A percentile compares a stretch with the other conserved stretches of the same genome.
Conservation (phyloP, 1,140 invertebrate species). For the Drosophila nasuta region DNA sequence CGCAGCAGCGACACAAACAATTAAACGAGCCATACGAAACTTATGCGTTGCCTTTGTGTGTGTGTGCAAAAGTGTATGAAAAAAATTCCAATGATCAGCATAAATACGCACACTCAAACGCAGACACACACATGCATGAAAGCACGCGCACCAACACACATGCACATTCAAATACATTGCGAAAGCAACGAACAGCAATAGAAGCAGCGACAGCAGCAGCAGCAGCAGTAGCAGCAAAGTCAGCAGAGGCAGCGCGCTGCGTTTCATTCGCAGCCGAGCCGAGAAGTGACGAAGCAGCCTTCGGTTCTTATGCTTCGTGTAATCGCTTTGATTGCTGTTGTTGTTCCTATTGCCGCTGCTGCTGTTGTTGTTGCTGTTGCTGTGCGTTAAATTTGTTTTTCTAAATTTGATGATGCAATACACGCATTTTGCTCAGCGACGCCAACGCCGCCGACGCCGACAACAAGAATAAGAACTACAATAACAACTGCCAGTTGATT, state of each 20-base stretch:
- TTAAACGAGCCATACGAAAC: constrained; percentile 50
- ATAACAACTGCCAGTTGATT: constrained; percentile 22
- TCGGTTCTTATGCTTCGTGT: constrained; percentile 57
- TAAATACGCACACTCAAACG: constrained; percentile 57
- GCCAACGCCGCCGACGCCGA: constrained; percentile 17
- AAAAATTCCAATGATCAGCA: constrained; percentile 80
- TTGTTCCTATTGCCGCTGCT: constrained; percentile 21
- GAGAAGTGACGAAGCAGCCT: constrained; percentile 18
- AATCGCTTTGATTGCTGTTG: constrained; percentile 27
- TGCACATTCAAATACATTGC: constrained; percentile 30
- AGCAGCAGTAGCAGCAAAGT: constrained; percentile 34
- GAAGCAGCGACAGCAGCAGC: constrained; percentile 26
- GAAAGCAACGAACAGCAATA: constrained; percentile 34
- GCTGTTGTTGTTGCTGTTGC: background rate
- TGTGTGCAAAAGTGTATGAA: constrained; percentile 68
- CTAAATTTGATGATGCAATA: constrained; percentile 82
- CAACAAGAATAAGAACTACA: constrained; percentile 29
- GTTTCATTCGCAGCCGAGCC: constrained; percentile 47
- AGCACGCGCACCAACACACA: constrained; percentile 33
- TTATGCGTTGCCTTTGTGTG: constrained; percentile 18
- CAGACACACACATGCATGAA: constrained; percentile 12
- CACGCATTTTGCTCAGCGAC: constrained; percentile 66
- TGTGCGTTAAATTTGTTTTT: constrained; percentile 72
- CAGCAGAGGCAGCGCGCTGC: constrained; percentile 38
- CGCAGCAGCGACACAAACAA: constrained; percentile 57